These are phyloP conservation scores for Drosophila engyochracea DNA, from an alignment of 2,888 invertebrate genomes.

Conservation along the genomic window DNA sequence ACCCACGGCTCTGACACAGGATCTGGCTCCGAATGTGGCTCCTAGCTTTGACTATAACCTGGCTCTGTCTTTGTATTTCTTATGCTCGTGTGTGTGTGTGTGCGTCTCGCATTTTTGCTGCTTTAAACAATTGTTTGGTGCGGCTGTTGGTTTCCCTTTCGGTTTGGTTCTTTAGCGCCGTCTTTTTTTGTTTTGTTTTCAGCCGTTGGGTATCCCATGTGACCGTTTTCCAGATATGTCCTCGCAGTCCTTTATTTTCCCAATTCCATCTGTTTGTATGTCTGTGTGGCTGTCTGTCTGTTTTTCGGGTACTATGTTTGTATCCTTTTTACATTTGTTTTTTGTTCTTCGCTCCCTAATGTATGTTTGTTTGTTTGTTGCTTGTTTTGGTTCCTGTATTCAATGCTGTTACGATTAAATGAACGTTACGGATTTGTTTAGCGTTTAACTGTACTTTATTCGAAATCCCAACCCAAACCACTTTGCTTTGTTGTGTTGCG, in stretches of 20 bases:
- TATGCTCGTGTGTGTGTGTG: slow-evolving; percentile 1
- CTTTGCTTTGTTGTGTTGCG: background rate
- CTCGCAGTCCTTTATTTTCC: slow-evolving; percentile 1
- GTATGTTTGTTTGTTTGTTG: slow-evolving; percentile 47
- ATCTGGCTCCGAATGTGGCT: slow-evolving; percentile 31
- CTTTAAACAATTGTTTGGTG: slow-evolving; percentile 73
- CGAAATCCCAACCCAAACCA: background rate
- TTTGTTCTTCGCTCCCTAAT: slow-evolving; percentile 26
- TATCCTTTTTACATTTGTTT: slow-evolving; percentile 68
- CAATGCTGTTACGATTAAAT: slow-evolving; percentile 55
- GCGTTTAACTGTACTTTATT: slow-evolving; percentile 52
- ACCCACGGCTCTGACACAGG: slow-evolving; percentile 25
- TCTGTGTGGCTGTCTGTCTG: slow-evolving; percentile 3
- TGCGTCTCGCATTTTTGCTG: slow-evolving; percentile 62
- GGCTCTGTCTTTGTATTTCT: slow-evolving; percentile 38
- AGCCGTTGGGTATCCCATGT: slow-evolving; percentile 29
- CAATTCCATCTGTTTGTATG: slow-evolving; percentile 7
- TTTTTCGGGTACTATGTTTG: slow-evolving; percentile 42
- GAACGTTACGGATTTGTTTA: slow-evolving; percentile 62
- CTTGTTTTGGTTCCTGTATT: slow-evolving; percentile 27
- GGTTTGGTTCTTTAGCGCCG: slow-evolving; percentile 23
- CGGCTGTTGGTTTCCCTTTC: slow-evolving; percentile 28
- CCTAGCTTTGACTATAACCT: slow-evolving; percentile 24
- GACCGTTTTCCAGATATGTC: slow-evolving; percentile 22
- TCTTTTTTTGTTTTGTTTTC: slow-evolving; percentile 31